Base-by-base conservation (phyloP, 2,888 invertebrate species). In the Tetheella fluctuosa region DNA sequence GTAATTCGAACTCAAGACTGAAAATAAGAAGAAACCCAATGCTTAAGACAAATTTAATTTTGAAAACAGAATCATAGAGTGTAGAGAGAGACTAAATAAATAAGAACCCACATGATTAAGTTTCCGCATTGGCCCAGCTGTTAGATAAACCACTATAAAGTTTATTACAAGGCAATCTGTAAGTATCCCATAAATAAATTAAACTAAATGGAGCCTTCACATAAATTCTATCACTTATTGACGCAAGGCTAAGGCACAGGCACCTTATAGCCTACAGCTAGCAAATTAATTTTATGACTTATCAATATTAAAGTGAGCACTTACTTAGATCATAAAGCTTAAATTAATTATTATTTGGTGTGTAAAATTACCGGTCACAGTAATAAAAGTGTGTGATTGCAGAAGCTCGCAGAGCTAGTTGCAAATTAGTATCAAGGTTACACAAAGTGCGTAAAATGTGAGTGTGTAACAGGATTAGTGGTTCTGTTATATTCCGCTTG, bases 391-490 rank as follows among this genome's bases (percentile, higher is more conserved):
- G 48, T 48, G 48, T 48, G 48, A 48, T 48, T 20, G 20, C 3
- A 20, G 48, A 20, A 42, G 37, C 37, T n/a, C 4, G 34, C 13
- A 34, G 13, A 13, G 10, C 48, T 48, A 48, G 8, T 39, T 55
- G 48, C 61, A 60, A 68, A 74, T 64, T 56, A 61, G 1, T 48
- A 52, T 12, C 59, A 68, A 72, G 68, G 74, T 6, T n/a, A 39
- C n/a, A 39, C n/a, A n/a, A 37, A 39, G 7, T 39, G 39, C n/a
- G 39, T n/a, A 34, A 34, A 34, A 34, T 34, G 13, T 13, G 0
- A 13, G 34, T 34, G 34, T n/a, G n/a, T 39, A 39, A 39, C 7
- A 10, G 12, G 13, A 39, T 15, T 39, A 39, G n/a, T 39, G n/a
- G 39, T 6, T 39, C 39, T 39, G 37, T 12, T 34, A 34, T 39